phyloP scores from a whole-genome alignment of 1,140 invertebrate species.

The Diorhabda carinulata region DNA sequence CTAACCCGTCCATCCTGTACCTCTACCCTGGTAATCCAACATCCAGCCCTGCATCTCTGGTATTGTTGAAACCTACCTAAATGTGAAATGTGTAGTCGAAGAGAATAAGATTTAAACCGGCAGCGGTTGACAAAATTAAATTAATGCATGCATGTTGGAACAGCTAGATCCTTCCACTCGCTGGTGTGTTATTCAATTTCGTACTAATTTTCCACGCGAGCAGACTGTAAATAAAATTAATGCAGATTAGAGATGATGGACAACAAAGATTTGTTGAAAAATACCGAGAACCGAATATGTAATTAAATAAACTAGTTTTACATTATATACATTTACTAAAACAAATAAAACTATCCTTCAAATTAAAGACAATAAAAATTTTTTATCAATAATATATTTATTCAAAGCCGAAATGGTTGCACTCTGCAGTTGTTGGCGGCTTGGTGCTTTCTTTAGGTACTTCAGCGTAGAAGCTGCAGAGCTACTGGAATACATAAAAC shows the following conservation, averaged over 20 bases:
- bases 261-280: background rate
- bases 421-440: too few species aligned
- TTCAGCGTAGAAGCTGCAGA: too few species aligned
- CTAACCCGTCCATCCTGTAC: background rate
- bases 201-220: constrained; percentile 3
- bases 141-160: background rate
- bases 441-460: too few species aligned
- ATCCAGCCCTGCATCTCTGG: background rate
- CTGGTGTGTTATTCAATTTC: constrained; percentile 11
- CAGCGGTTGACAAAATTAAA: constrained; percentile 7
- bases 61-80: background rate
- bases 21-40: background rate
- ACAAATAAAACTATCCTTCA: too few species aligned
- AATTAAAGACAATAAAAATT: too few species aligned
- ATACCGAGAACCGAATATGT: background rate
- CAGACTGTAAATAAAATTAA: constrained; percentile 5
- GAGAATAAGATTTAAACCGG: constrained; percentile 4
- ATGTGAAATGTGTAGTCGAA: background rate
- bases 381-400: too few species aligned
- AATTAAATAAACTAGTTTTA: too few species aligned
- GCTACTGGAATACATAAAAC: too few species aligned
- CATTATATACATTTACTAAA: too few species aligned
- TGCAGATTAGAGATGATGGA: constrained; percentile 2
- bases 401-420: too few species aligned
- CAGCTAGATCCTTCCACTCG: background rate